These are phyloP conservation scores for Mirza zaza DNA, from an alignment of 2,113 vertebrate genomes.

Conservation along the genomic window DNA sequence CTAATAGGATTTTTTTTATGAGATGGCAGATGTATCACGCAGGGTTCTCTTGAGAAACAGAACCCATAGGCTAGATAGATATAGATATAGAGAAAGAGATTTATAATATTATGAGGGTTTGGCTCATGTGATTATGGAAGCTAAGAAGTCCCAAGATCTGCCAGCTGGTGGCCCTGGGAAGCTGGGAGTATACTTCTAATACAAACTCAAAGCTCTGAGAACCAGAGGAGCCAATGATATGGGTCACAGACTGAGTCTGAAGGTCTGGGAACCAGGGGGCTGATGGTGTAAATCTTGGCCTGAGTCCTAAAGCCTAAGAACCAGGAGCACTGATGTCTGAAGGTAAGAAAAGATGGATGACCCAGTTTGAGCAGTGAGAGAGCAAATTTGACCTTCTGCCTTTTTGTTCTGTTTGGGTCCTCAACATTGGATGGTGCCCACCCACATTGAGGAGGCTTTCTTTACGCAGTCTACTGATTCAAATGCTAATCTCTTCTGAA, in stretches of 20 bases:
- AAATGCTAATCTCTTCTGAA: not conserved
- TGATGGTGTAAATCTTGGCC: not conserved
- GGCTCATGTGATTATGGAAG: not conserved
- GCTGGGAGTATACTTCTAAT: not conserved
- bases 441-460: not conserved
- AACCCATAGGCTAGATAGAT: not conserved
- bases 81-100: not conserved
- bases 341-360: not conserved
- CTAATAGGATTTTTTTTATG: not conserved
- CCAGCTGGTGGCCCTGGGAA: not conserved
- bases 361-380: not conserved
- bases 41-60: not conserved
- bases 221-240: not conserved
- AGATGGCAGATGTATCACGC: not conserved
- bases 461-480: not conserved
- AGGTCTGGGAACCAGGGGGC: not conserved
- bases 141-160: not conserved
- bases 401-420: not conserved
- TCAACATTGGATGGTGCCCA: not conserved
- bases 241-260: not conserved
- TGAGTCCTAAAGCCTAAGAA: not conserved
- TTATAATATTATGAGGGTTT: not conserved
- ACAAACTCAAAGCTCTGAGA: not conserved
- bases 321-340: not conserved
- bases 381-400: not conserved